Evolutionary conservation across 2,888 invertebrate genomes (phyloP), one percentile per base, ranked within the genome.

Genomic region (Platycheirus albimanus): DNA sequence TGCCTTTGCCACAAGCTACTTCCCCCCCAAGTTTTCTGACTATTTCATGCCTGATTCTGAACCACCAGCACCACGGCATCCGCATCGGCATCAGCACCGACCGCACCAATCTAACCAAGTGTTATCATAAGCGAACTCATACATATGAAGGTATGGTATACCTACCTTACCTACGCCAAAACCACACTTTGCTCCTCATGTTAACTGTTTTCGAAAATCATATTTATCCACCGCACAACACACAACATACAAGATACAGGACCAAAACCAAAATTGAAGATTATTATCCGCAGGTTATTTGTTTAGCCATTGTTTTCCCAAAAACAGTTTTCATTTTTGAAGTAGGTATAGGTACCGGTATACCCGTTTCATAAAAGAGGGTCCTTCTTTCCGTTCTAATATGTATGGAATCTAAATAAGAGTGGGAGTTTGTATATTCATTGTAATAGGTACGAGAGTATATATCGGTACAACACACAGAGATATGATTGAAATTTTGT

Each of bases 261-360:
- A 76, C 58, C 67, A 47, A 77, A 49, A 71, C 80, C 80, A 76
- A 83, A 83, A 83, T 83, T 83, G 77, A 83, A 69, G 72, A 83
- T 77, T 83, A 77, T 72, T 83, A 77, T 81, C 81, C 33, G 67
- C 63, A 77, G 81, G 77, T 67, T 83, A 67, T 77, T 83, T 83
- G 67, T 54, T 72, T 72, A 81, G 49, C 77, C 77, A 77, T 77
- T 81, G 67, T 72, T 80, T 80, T 51, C 64, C 69, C 64, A 75
- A 75, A 56, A 70, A 75, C 51, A 2, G 36, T 64, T 70, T 66
- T 66, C 58, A 67, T 67, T 71, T 77, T 72, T n/a, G n/a, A n/a
- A n/a, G n/a, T n/a, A n/a, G n/a, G n/a, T n/a, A n/a, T n/a, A n/a
- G n/a, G n/a, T n/a, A n/a, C 54, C 63, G 49, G 52, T 69, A 75